A percentile compares a stretch with the other conserved stretches of the same genome.
Evolutionary conservation across 2,888 invertebrate species (phyloP).

Genomic region (Drosophila villosipedis): DNA sequence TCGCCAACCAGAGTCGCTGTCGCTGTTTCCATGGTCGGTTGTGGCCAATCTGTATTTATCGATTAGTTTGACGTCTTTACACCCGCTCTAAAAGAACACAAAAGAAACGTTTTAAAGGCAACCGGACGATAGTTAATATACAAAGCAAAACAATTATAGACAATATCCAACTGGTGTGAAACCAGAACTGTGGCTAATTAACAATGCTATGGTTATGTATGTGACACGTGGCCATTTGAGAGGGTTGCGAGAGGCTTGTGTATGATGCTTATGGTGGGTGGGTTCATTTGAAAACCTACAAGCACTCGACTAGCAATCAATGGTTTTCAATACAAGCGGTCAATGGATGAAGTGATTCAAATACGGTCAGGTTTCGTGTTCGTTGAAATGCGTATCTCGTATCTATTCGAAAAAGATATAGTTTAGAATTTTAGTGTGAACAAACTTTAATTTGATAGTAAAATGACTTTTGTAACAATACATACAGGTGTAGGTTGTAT

Average conservation of each 20-base stretch:
- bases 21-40: constrained; percentile 58
- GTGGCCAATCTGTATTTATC: neutral
- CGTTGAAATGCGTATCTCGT: neutral
- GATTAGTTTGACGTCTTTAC: constrained; percentile 5
- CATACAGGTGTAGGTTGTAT: neutral
- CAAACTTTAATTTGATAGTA: constrained; percentile 19
- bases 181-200: constrained; percentile 39
- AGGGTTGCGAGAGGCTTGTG: neutral
- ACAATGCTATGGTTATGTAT: neutral
- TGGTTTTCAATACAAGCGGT: constrained; percentile 20
- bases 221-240: neutral
- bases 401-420: neutral
- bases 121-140: neutral
- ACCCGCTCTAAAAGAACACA: constrained; percentile 4
- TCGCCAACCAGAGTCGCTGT: constrained; percentile 47
- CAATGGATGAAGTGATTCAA: constrained; percentile 5
- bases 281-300: constrained; percentile 38
- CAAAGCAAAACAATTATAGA: constrained; percentile 1
- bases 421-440: constrained; percentile 29
- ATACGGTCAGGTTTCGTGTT: constrained; percentile 8
- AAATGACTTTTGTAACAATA: neutral
- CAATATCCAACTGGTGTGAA: constrained; percentile 18
- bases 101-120: neutral
- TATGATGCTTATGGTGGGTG: neutral
- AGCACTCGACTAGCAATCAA: constrained; percentile 43